Evolutionary conservation across 2,113 vertebrate species (phyloP), one percentile per base, ranked within the genome.

Genomic region (Oophaga pumilio): DNA sequence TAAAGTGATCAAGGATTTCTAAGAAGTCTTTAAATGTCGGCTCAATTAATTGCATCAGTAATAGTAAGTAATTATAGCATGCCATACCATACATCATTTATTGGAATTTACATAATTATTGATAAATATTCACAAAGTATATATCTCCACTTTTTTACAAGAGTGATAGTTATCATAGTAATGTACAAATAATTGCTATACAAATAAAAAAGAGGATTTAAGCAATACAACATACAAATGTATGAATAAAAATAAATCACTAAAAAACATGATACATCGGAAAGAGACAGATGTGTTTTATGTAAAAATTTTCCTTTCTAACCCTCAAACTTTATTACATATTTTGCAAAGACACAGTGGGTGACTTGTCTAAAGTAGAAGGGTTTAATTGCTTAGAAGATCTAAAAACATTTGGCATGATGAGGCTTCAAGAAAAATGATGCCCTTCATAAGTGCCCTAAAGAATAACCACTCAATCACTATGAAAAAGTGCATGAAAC

Each of bases 351-450:
- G 79, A 76, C 79, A 88, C 86, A 88, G 86, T 33, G 59, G 43
- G 80, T 26, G 71, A 52, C 69, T 77, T 88, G 86, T 83, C 80
- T 76, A 83, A 68, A 56, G 86, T 66, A 88, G 78, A 87, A 53
- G 71, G 80, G 86, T 83, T 83, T 88, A 88, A 88, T 88, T 88
- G 86, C 80, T 88, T 83, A 88, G 80, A 88, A 76, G 83, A 69
- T 76, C 56, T 87, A 79, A 76, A 52, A 80, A 79, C 68, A 43
- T 83, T 59, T 83, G 71, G 66, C 76, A 59, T 83, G 80, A 83
- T 83, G 80, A 88, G 59, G 71, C 80, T 88, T 88, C 86, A 88
- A 83, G 71, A 49, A 76, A 76, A 74, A 76, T 83, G 80, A 83
- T 83, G 79, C 80, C 86, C 80, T 88, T 83, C 86, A 88, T 82